Base-by-base conservation (phyloP, 2,797 vertebrate species). In the Rousettus madagascariensis region DNA sequence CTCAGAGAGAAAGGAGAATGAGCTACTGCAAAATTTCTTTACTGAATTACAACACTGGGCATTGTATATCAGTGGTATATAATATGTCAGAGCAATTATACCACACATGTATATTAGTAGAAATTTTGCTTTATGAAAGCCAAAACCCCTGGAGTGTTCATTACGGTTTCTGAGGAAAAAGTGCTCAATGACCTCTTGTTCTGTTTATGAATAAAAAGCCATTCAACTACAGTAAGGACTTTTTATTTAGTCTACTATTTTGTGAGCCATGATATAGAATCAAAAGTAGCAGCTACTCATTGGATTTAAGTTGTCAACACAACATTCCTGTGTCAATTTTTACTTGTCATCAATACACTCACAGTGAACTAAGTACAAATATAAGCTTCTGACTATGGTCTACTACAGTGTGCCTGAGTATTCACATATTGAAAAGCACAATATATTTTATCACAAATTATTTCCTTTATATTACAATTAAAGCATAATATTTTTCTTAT, bases 171-270 rank as follows among this genome's bases (percentile, higher is more conserved):
- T 68, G 19, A 86, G 9, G 13, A 33, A 71, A 26, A 77, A 41
- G 20, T 65, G 22, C 19, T 87, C 74, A 65, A 24, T 57, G 49
- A 77, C 20, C 19, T 87, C 77, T 59, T 51, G n/a, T 66, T 84
- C 53, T 86, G 3, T 51, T 71, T 83, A 68, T 66, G 65, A 78
- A 91, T 72, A 46, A 94, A 90, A 88, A 71, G 55, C 51, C 80
- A 66, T 75, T 41, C 24, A 82, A 88, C 22, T 68, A 55, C 33
- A 82, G 4, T 36, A 78, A 83, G 4, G 6, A n/a, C 22, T 59
- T 66, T 79, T 72, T 33, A 57, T n/a, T 71, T 94, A 43, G 82
- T 85, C 41, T 46, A 20, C 77, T 71, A 91, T 41, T 82, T 57
- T 87, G 26, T 77, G 57, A 49, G 17, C n/a, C 66, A 49, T 12